These are phyloP conservation scores for Metopia argyrocephala DNA, from an alignment of 2,888 invertebrate genomes.

Conservation along the genomic window DNA sequence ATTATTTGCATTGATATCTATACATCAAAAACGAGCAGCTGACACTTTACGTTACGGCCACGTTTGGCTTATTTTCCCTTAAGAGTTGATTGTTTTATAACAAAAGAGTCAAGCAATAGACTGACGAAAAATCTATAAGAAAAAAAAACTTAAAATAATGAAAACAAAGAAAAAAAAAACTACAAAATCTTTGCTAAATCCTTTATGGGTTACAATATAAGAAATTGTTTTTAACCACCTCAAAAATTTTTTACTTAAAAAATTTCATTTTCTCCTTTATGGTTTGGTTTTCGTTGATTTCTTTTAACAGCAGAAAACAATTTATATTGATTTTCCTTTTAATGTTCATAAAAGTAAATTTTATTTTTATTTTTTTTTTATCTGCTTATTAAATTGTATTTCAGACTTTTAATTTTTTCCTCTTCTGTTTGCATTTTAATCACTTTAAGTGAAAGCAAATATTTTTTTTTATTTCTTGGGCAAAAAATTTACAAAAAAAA, in stretches of 20 bases:
- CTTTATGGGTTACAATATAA: constrained; percentile 17
- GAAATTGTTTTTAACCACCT: constrained; percentile 57
- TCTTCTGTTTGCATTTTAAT: background rate
- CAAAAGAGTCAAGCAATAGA: constrained; percentile 13
- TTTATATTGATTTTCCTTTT: constrained; percentile 37
- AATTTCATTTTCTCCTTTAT: constrained; percentile 9
- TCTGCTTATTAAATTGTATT: background rate
- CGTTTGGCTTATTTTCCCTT: too few species aligned
- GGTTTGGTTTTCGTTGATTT: background rate
- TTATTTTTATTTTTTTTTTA: background rate
- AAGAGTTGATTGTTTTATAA: constrained; percentile 37
- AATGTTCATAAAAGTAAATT: background rate
- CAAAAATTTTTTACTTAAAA: constrained; percentile 48
- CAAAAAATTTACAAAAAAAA: too few species aligned
- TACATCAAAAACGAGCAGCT: too few species aligned
- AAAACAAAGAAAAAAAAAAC: constrained; percentile 6
- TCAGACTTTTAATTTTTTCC: too few species aligned
- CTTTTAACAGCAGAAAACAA: constrained; percentile 1
- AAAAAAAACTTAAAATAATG: constrained; percentile 6
- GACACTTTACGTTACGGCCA: too few species aligned
- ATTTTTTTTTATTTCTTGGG: too few species aligned
- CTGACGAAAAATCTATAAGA: constrained; percentile 3
- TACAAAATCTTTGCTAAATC: constrained; percentile 5
- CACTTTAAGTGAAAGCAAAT: background rate
- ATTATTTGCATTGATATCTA: too few species aligned